Evolutionary conservation across 1,140 invertebrate species (phyloP), one percentile per base, ranked within the genome.

Genomic region (Caenorhabditis brenneri): DNA sequence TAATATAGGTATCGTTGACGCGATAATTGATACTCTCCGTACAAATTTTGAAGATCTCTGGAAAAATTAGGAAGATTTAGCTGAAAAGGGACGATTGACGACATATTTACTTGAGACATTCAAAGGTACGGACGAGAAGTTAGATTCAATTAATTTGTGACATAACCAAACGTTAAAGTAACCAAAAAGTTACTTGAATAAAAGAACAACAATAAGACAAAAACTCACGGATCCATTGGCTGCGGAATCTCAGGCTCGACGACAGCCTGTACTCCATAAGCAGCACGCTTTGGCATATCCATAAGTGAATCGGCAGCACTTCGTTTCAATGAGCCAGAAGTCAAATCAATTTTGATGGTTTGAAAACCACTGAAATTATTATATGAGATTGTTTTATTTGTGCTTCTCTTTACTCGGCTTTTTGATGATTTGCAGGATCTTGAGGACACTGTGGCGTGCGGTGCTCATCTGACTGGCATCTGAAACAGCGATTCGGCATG

Each of bases 391-490:
- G n/a, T n/a, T n/a, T n/a, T n/a, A n/a, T n/a, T n/a, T n/a, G n/a
- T n/a, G n/a, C n/a, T n/a, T n/a, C n/a, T n/a, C n/a, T n/a, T n/a
- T n/a, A n/a, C n/a, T n/a, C n/a, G n/a, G n/a, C 16, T 78, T 83
- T 83, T 55, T 85, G 79, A 36, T 82, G 83, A 31, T 83, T 86
- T 5, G 53, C 24, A 1, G 85, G 84, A 80, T 90, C 88, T 58
- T 87, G 80, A 16, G 88, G 89, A 79, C 89, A 90, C 31, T 88
- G 74, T 0, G 88, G 87, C 1, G 89, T 91, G 80, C 90, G 91
- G 39, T 90, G 89, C 10, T 91, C 89, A 33, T 42, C 48, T 31
- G 88, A 89, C 7, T 87, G 89, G 53, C 89, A 90, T 27, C 88
- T 87, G 60, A 91, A 90, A 79, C 89, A 90, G 33, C 87, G 86